Percentiles rank a stretch among this genome's conserved stretches.
Conservation (phyloP, 2,113 vertebrate genomes). For the Percina caprodes region DNA sequence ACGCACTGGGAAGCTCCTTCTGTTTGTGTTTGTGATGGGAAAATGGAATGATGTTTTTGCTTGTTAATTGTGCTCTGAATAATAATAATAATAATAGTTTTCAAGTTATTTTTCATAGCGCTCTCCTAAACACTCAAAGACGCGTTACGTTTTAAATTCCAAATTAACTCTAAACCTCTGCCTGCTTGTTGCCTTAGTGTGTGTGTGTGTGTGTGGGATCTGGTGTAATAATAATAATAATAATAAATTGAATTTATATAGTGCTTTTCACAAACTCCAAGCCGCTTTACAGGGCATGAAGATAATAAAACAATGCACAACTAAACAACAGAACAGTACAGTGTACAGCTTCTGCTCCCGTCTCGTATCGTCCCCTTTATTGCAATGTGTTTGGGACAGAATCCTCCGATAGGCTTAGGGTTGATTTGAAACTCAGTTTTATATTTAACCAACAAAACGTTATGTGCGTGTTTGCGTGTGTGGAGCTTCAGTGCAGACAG, state of each 20-base stretch:
- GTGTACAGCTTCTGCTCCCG: not conserved
- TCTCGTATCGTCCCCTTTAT: not conserved
- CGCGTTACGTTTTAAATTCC: not conserved
- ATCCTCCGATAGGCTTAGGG: not conserved
- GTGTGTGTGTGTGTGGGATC: not conserved
- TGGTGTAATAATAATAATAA: too few species aligned
- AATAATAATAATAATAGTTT: too few species aligned
- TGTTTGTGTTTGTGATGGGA: constrained; percentile 43
- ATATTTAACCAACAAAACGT: not conserved
- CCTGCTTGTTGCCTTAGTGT: constrained; percentile 25
- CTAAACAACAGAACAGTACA: not conserved
- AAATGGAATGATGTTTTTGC: constrained; percentile 9
- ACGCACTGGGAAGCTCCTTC: not conserved
- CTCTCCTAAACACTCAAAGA: too few species aligned
- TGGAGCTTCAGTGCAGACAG: not conserved
- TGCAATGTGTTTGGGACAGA: not conserved
- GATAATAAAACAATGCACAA: too few species aligned
- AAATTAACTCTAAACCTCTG: constrained; percentile 11
- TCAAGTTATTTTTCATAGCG: too few species aligned
- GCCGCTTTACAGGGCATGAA: too few species aligned
- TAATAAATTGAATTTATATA: too few species aligned
- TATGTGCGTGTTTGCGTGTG: constrained; percentile 2
- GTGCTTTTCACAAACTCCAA: too few species aligned
- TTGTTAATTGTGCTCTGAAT: constrained; percentile 18
- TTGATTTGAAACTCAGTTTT: constrained; percentile 20